A percentile compares a stretch with the other conserved stretches of the same genome.
Evolutionary conservation across 2,888 invertebrate species (phyloP).

Genomic region (Podotricha telesiphe): DNA sequence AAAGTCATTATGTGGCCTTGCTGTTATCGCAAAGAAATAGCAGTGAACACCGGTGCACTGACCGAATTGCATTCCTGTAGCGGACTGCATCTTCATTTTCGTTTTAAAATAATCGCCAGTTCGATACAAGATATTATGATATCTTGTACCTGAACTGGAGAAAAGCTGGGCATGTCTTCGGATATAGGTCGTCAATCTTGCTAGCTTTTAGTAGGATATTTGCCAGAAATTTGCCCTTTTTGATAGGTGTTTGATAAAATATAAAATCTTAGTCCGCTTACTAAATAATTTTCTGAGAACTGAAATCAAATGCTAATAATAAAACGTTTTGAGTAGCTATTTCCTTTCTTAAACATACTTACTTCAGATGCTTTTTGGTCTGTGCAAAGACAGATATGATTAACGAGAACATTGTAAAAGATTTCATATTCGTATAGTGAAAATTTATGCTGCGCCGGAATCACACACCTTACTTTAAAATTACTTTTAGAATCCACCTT

Average conservation of each 20-base stretch:
- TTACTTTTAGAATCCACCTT: not conserved
- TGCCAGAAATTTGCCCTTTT: not conserved
- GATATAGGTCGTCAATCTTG: constrained; percentile 1
- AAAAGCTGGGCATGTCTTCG: constrained; percentile 12
- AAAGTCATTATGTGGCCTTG: constrained; percentile 78
- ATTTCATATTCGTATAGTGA: constrained; percentile 5
- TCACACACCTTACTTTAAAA: constrained; percentile 15
- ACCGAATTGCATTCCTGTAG: constrained; percentile 40
- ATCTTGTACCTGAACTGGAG: no score
- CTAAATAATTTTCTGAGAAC: no score
- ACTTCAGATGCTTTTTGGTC: not conserved
- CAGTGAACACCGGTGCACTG: constrained; percentile 52
- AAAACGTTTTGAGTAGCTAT: no score
- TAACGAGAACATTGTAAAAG: constrained; percentile 7
- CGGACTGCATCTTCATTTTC: constrained; percentile 38
- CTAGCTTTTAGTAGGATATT: not conserved
- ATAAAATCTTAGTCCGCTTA: no score
- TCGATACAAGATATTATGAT: not conserved
- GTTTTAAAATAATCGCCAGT: constrained; percentile 24
- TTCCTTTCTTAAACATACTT: not conserved
- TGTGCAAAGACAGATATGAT: not conserved
- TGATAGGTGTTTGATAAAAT: not conserved
- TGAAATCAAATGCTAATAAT: no score
- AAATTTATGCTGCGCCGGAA: constrained; percentile 14
- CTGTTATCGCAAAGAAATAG: constrained; percentile 72